A percentile compares a stretch with the other conserved stretches of the same genome.
Evolutionary conservation across 2,888 invertebrate species (phyloP).

Genomic region (Rhaphigaster nebulosa): DNA sequence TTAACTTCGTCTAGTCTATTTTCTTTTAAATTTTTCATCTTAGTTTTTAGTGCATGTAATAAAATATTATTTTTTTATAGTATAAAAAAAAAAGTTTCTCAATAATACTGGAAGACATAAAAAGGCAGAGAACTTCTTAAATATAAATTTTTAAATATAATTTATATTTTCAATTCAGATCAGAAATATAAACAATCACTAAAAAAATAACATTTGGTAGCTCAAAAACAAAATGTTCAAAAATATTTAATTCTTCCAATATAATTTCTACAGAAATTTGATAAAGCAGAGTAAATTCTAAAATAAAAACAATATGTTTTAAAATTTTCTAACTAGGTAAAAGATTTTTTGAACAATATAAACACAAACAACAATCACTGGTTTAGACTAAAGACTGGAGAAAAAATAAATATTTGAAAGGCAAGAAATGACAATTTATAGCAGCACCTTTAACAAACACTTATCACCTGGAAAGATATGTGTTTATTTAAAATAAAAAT

Average conservation of each 20-base stretch:
- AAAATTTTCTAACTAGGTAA: background rate
- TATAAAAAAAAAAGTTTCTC: background rate
- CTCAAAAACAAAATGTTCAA: background rate
- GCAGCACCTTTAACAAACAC: slow-evolving; percentile 3
- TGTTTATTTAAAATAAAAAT: background rate
- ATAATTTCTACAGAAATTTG: background rate
- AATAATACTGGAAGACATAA: slow-evolving; percentile 46
- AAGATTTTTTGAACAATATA: slow-evolving; percentile 8
- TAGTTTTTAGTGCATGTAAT: background rate
- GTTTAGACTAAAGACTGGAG: background rate
- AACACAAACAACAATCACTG: slow-evolving; percentile 41
- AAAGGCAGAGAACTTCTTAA: background rate
- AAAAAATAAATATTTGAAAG: background rate
- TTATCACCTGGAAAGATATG: background rate
- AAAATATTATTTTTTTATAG: slow-evolving; percentile 2
- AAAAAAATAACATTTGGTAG: slow-evolving; percentile 31
- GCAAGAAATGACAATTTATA: slow-evolving; percentile 27
- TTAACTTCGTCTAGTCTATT: slow-evolving; percentile 12
- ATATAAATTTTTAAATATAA: background rate
- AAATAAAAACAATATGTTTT: slow-evolving; percentile 15
- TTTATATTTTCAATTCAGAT: slow-evolving; percentile 1
- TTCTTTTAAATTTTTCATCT: background rate
- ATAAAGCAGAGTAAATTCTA: slow-evolving; percentile 29
- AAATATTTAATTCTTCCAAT: slow-evolving; percentile 26
- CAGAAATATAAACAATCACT: background rate